Evolutionary conservation across 2,888 invertebrate genomes (phyloP).

Genomic region (Bellardia bayeri): DNA sequence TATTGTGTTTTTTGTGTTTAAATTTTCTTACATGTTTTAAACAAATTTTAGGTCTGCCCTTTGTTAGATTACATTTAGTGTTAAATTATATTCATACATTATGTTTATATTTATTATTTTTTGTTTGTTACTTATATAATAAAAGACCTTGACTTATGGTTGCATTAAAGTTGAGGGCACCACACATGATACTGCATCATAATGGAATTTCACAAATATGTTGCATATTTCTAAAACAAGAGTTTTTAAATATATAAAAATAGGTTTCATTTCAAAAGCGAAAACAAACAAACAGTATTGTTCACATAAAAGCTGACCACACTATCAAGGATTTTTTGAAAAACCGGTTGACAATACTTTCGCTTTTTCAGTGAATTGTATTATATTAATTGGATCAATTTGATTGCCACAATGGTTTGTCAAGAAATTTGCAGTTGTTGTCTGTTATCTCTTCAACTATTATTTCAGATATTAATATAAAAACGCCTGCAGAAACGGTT

Average conservation of each 20-base stretch:
- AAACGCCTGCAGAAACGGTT: too few species aligned
- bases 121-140: constrained; percentile 1
- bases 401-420: too few species aligned
- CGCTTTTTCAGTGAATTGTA: too few species aligned
- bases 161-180: constrained; percentile 11
- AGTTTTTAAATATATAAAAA: neutral
- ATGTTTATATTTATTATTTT: constrained; percentile 7
- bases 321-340: too few species aligned
- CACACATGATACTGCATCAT: neutral
- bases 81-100: neutral
- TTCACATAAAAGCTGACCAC: too few species aligned
- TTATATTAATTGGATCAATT: too few species aligned
- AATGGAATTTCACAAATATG: neutral
- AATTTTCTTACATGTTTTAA: neutral
- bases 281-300: too few species aligned
- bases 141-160: constrained; percentile 60
- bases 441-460: too few species aligned
- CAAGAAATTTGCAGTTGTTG: too few species aligned
- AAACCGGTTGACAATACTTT: too few species aligned
- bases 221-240: neutral
- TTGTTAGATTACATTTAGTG: neutral
- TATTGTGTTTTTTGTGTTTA: neutral
- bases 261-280: too few species aligned
- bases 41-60: neutral
- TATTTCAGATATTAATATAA: too few species aligned